phyloP scores from a whole-genome alignment of 2,113 vertebrate genomes.

The Thryonomys swinderianus region DNA sequence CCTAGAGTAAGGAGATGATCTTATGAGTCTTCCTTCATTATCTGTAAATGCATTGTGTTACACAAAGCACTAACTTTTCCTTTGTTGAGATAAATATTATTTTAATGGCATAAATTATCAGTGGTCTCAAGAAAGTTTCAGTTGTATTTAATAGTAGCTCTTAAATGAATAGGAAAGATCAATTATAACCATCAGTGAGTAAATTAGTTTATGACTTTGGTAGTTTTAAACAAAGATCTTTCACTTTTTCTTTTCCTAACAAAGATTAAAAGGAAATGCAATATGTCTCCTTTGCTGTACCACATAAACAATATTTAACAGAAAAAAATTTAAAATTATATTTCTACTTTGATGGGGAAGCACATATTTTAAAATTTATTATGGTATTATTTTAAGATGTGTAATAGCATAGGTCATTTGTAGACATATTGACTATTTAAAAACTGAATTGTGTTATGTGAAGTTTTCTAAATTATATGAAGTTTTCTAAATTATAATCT shows the following conservation, averaged over 20 bases:
- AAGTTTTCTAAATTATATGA: not conserved
- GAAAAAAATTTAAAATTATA: not conserved
- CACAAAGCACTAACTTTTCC: not conserved
- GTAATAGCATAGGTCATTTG: not conserved
- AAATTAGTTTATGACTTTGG: conserved; percentile 83
- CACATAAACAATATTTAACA: not conserved
- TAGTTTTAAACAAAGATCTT: conserved; percentile 75
- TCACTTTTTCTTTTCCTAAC: conserved; percentile 52
- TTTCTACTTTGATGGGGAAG: not conserved
- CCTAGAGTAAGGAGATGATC: not conserved
- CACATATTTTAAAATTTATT: not conserved
- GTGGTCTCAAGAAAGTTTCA: conserved; percentile 77
- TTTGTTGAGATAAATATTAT: conserved; percentile 51
- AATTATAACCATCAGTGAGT: conserved; percentile 78
- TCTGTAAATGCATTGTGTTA: not conserved
- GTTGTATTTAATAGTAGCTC: conserved; percentile 53
- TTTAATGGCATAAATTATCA: conserved; percentile 59
- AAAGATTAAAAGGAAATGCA: conserved; percentile 49
- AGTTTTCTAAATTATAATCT: conserved; percentile 32
- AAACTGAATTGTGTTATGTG: not conserved
- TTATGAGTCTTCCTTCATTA: not conserved
- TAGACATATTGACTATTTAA: not conserved
- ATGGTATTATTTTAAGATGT: not conserved
- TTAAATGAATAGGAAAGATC: conserved; percentile 78
- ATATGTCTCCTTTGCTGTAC: not conserved